Evolutionary conservation across 2,113 vertebrate species (phyloP), one percentile per base, ranked within the genome.

Genomic region (Dinomys branickii): DNA sequence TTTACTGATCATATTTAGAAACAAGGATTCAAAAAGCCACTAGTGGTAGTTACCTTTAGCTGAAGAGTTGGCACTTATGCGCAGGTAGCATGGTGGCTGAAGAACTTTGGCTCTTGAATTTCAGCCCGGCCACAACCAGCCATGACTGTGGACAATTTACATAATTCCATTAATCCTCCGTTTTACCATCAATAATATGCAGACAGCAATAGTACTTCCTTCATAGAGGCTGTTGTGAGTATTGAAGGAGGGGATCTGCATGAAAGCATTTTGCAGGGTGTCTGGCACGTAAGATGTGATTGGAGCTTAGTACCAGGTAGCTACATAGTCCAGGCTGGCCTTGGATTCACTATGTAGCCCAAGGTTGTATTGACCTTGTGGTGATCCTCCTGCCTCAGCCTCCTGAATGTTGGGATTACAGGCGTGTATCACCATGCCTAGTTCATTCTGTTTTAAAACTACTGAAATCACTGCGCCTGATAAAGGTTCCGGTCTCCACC

Each of bases 1-100:
- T 67, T 86, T 88, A 91, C 61, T 78, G 54, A 61, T 44, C 73
- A 69, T 26, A 75, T 67, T 93, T 88, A 58, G 44, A 89, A 96
- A 54, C 10, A 41, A 61, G 63, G 83, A 90, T 65, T 84, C 35
- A 92, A 73, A 38, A 67, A 35, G 17, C 11, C 58, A 22, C 33
- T 61, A 1, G 54, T 88, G 30, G 2, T 91, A 44, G 30, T 93
- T 22, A n/a, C 52, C 59, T 24, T 87, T 71, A 80, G 80, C 30
- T 91, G 47, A 44, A 67, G 58, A 88, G n/a, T 7, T 41, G 85
- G 14, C 56, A 30, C 4, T 58, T 30, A 58, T 38, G 58, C 38
- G 85, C 47, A 59, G 4, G 24, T 13, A 35, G 54, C 16, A 0
- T 13, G 85, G 89, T 69, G 35, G 16, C 77, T 86, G 38, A 86